Percentiles rank a stretch among this genome's conserved stretches.
These are phyloP conservation scores for Dicentrarchus labrax DNA, from an alignment of 2,113 vertebrate genomes.

Conservation along the genomic window DNA sequence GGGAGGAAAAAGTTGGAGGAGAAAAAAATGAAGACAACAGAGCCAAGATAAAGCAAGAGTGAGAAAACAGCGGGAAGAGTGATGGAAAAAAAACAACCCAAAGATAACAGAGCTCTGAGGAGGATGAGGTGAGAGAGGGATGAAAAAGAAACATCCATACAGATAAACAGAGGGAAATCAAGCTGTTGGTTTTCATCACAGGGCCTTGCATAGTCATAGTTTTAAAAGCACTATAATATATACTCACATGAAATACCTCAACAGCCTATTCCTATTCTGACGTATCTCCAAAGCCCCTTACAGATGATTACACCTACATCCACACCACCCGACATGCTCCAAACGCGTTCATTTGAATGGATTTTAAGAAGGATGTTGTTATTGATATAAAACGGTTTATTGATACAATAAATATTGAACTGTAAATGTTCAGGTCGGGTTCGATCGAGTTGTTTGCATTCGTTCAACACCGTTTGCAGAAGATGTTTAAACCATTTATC, in stretches of 20 bases:
- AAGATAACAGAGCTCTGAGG: conserved; percentile 60
- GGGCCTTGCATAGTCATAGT: conserved; percentile 22
- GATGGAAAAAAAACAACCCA: conserved; percentile 38
- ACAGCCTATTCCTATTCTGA: background rate
- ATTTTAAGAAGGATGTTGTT: background rate
- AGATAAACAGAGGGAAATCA: conserved; percentile 66
- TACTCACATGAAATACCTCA: conserved; percentile 11
- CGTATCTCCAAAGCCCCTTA: background rate
- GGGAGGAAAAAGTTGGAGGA: conserved; percentile 28
- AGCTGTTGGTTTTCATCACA: conserved; percentile 53
- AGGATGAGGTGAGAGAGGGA: conserved; percentile 57
- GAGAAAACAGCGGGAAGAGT: conserved; percentile 48
- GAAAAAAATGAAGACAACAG: conserved; percentile 55
- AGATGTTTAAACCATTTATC: conserved; percentile 3
- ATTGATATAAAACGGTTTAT: background rate
- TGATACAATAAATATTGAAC: background rate
- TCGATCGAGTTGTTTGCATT: background rate
- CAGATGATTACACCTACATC: background rate
- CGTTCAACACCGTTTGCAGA: background rate
- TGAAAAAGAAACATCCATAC: conserved; percentile 53
- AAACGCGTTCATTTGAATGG: background rate
- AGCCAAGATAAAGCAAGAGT: conserved; percentile 55
- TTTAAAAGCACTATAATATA: conserved; percentile 10
- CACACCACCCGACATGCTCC: background rate
- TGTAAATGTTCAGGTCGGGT: background rate